A percentile compares a stretch with the other conserved stretches of the same genome.
phyloP scores from a whole-genome alignment of 1,140 invertebrate species.

The Potamilus streckersoni region DNA sequence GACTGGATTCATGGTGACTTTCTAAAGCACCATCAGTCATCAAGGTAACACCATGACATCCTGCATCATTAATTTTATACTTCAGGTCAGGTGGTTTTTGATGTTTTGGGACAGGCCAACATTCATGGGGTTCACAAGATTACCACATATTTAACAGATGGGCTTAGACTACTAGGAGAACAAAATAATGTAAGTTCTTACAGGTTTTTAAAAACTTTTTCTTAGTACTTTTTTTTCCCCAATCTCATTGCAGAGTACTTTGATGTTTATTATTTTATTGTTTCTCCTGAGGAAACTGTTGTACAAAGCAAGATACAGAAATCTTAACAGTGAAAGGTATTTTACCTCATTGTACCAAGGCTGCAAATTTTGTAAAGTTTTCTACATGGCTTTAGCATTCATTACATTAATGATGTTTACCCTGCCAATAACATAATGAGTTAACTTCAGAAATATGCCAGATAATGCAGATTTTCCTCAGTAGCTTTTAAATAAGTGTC shows the following conservation, averaged over 20 bases:
- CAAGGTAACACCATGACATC: background rate
- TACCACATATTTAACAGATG: conserved; percentile 49
- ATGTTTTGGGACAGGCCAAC: conserved; percentile 58
- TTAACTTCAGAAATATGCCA: too few species aligned
- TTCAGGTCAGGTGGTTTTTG: conserved; percentile 62
- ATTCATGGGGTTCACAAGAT: conserved; percentile 53
- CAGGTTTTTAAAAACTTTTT: too few species aligned
- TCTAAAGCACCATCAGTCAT: too few species aligned
- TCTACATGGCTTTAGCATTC: too few species aligned
- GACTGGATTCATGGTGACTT: too few species aligned
- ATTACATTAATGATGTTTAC: too few species aligned
- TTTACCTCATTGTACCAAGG: background rate
- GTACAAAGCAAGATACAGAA: background rate
- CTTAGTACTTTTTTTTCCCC: too few species aligned
- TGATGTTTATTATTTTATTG: background rate
- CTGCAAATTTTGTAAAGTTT: background rate
- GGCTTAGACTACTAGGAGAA: conserved; percentile 45
- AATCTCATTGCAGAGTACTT: background rate
- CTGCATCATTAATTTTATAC: conserved; percentile 4
- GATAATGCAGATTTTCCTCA: too few species aligned
- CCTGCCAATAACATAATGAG: too few species aligned
- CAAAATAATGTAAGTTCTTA: conserved; percentile 49
- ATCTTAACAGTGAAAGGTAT: background rate
- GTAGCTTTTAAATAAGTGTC: too few species aligned
- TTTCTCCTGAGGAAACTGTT: background rate